Conservation (phyloP, 1,140 invertebrate species). For the Coboldia fuscipes region DNA sequence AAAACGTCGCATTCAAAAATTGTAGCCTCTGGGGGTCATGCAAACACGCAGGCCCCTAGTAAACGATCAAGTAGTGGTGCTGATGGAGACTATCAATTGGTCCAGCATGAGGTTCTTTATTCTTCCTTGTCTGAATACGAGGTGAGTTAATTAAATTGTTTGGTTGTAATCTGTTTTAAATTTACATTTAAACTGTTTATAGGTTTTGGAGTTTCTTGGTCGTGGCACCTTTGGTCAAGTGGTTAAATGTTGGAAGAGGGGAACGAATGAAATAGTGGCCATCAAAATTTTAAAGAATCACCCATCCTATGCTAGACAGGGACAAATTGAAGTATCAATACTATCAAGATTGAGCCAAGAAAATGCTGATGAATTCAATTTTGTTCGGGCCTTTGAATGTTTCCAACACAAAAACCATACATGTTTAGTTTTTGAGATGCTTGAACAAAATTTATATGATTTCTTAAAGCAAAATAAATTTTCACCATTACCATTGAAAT, state of each 20-base stretch:
- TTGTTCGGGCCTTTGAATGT: conserved; percentile 98
- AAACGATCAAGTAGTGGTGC: conserved; percentile 44
- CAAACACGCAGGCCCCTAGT: conserved; percentile 22
- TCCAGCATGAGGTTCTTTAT: conserved; percentile 95
- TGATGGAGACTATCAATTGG: conserved; percentile 94
- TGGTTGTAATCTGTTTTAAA: background rate
- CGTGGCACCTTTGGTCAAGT: conserved; percentile 98
- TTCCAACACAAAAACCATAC: conserved; percentile 99
- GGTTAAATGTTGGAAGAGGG: conserved; percentile 99
- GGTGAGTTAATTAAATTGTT: conserved; percentile 9
- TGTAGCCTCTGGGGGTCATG: conserved; percentile 21
- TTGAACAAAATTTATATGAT: conserved; percentile 99
- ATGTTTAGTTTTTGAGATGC: conserved; percentile 98
- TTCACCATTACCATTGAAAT: conserved; percentile 90
- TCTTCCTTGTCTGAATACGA: conserved; percentile 85
- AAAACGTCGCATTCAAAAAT: conserved; percentile 23
- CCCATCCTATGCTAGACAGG: conserved; percentile 97
- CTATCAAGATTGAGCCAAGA: conserved; percentile 92
- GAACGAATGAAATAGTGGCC: conserved; percentile 98
- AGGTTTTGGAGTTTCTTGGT: conserved; percentile 93
- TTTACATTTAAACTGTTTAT: conserved; percentile 5
- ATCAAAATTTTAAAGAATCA: conserved; percentile 99
- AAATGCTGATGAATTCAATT: conserved; percentile 99
- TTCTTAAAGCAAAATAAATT: conserved; percentile 99
- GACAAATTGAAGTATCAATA: conserved; percentile 98